Percentiles rank a stretch among this genome's conserved stretches.
Evolutionary conservation across 2,888 invertebrate genomes (phyloP).

Genomic region (Pammene fasciana): DNA sequence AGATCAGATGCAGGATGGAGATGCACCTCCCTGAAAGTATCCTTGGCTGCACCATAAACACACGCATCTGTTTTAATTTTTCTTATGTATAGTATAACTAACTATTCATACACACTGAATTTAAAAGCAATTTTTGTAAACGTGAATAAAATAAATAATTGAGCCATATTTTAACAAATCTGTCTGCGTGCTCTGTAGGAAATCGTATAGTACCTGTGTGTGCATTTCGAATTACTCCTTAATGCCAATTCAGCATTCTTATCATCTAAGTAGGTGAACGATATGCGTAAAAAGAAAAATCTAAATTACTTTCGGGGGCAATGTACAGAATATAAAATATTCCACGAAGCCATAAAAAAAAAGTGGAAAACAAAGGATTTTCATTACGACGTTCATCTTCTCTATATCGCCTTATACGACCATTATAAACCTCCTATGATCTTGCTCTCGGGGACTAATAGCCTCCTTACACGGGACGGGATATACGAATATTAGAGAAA

Average conservation of each 20-base stretch:
- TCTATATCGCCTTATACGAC: conserved; percentile 36
- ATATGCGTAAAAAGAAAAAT: conserved; percentile 19
- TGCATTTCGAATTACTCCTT: no score
- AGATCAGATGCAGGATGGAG: no score
- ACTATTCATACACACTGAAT: no score
- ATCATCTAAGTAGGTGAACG: conserved; percentile 6
- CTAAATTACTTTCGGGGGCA: conserved; percentile 25
- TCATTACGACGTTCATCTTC: conserved; percentile 42
- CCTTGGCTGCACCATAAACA: no score
- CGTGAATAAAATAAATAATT: no score
- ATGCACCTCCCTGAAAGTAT: no score
- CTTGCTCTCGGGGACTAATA: conserved; percentile 37
- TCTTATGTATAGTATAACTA: no score
- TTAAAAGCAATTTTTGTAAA: no score
- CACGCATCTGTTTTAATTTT: no score
- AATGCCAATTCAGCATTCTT: not conserved
- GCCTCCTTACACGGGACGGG: conserved; percentile 33
- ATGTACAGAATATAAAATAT: conserved; percentile 32
- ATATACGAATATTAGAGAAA: conserved; percentile 25
- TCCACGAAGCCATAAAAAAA: conserved; percentile 30
- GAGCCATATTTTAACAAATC: no score
- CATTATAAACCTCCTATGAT: conserved; percentile 37
- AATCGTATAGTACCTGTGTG: no score
- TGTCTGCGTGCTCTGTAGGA: no score
- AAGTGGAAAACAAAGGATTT: conserved; percentile 41